Percentiles rank a stretch among this genome's conserved stretches.
phyloP scores from a whole-genome alignment of 1,140 invertebrate genomes.

The Ephestia elutella region DNA sequence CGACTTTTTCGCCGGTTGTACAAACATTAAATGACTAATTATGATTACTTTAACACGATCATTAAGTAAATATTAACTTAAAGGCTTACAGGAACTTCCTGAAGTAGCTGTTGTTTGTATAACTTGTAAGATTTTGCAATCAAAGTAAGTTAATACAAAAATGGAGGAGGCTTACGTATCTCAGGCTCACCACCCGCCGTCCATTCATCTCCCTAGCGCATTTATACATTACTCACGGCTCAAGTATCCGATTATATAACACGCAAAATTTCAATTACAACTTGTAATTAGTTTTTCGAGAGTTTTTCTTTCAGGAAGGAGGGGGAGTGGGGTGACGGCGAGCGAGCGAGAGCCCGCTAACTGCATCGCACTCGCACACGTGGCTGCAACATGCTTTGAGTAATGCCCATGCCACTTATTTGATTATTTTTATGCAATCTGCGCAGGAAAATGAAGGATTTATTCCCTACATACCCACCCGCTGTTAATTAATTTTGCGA shows the following conservation, averaged over 20 bases:
- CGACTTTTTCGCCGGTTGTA: too few species aligned
- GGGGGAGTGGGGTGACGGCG: constrained; percentile 46
- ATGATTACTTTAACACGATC: too few species aligned
- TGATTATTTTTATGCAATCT: constrained; percentile 74
- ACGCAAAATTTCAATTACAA: constrained; percentile 77
- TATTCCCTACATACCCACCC: constrained; percentile 57
- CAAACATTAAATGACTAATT: too few species aligned
- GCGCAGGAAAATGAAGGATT: constrained; percentile 67
- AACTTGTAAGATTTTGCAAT: constrained; percentile 14
- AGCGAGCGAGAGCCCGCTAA: constrained; percentile 33
- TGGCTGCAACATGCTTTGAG: constrained; percentile 58
- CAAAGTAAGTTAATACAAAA: constrained; percentile 44
- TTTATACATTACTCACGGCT: constrained; percentile 73
- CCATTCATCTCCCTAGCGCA: constrained; percentile 63
- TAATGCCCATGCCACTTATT: constrained; percentile 70
- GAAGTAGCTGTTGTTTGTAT: background rate
- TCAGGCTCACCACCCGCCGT: constrained; percentile 38
- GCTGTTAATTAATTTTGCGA: constrained; percentile 68
- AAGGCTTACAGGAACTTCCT: background rate
- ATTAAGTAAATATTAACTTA: too few species aligned
- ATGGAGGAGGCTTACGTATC: constrained; percentile 32
- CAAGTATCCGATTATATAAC: constrained; percentile 76
- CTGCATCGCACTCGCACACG: constrained; percentile 32
- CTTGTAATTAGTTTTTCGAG: constrained; percentile 77
- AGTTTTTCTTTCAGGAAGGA: constrained; percentile 74